These are phyloP conservation scores for Choloepus hoffmanni DNA, from an alignment of 2,113 vertebrate genomes.

Conservation along the genomic window DNA sequence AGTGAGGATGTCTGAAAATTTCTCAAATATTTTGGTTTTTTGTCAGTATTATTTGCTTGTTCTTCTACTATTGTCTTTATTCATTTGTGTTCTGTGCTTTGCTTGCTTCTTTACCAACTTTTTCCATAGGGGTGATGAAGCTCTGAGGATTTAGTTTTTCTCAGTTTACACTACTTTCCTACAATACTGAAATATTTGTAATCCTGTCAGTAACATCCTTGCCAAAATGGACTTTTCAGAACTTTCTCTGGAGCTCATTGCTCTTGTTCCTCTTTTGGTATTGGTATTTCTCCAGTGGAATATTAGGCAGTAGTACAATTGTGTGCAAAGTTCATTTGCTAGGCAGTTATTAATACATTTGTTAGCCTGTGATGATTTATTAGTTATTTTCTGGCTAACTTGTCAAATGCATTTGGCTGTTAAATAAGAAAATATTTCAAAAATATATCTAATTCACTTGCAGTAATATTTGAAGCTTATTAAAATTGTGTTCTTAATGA, in stretches of 20 bases:
- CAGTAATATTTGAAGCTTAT: conserved; percentile 46
- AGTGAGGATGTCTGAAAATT: not conserved
- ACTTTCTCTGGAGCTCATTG: conserved; percentile 47
- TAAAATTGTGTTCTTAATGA: conserved; percentile 7
- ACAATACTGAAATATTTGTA: conserved; percentile 57
- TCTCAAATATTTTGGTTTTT: not conserved
- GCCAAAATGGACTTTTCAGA: conserved; percentile 64
- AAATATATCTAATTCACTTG: conserved; percentile 31
- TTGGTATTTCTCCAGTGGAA: conserved; percentile 48
- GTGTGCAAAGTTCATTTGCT: not conserved
- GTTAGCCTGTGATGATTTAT: conserved; percentile 52
- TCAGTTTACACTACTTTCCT: conserved; percentile 58
- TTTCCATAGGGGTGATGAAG: conserved; percentile 69
- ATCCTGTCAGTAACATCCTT: conserved; percentile 6
- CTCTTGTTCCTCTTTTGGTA: not conserved
- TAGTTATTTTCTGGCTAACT: conserved; percentile 52
- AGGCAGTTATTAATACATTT: conserved; percentile 21
- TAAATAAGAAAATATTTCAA: conserved; percentile 55
- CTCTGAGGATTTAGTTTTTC: conserved; percentile 58
- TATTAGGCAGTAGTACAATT: not conserved
- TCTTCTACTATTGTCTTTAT: not conserved
- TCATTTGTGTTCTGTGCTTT: not conserved
- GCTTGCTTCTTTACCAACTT: conserved; percentile 25
- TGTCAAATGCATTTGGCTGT: conserved; percentile 36
- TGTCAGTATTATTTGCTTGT: not conserved